phyloP scores from a whole-genome alignment of 2,113 vertebrate genomes.

The Pao palembangensis region DNA sequence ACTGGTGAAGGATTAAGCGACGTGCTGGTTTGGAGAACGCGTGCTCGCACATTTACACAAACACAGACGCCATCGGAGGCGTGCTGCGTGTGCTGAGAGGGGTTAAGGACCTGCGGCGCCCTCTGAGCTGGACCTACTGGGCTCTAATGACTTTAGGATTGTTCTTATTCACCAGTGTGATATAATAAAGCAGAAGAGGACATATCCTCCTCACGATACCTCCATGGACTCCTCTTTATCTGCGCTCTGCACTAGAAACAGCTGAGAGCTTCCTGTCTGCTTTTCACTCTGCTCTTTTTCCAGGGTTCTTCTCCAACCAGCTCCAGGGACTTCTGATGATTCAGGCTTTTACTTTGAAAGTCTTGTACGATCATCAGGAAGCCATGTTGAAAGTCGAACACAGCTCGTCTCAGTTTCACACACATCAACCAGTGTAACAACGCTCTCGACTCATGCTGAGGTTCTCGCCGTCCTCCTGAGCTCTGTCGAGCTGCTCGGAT shows the following conservation, averaged over 20 bases:
- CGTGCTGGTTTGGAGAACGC: slow-evolving; percentile 40
- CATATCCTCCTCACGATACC: slow-evolving; percentile 36
- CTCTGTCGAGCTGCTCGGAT: slow-evolving; percentile 18
- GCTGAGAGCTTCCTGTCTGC: slow-evolving; percentile 5
- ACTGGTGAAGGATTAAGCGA: slow-evolving; percentile 66
- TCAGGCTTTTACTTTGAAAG: too few species aligned
- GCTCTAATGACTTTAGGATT: slow-evolving; percentile 67
- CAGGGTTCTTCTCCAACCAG: slow-evolving; percentile 14
- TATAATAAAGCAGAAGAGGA: slow-evolving; percentile 59
- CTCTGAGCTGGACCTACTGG: slow-evolving; percentile 59
- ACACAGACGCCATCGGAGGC: slow-evolving; percentile 26
- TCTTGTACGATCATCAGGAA: too few species aligned
- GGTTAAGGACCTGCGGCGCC: slow-evolving; percentile 60
- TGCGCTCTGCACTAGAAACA: slow-evolving; percentile 23
- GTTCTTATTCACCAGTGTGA: slow-evolving; percentile 61
- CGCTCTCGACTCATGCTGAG: slow-evolving; percentile 5
- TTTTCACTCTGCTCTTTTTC: slow-evolving; percentile 18
- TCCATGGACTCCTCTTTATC: slow-evolving; percentile 19
- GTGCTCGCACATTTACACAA: slow-evolving; percentile 13
- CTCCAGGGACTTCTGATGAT: too few species aligned
- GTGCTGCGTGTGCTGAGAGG: slow-evolving; percentile 46
- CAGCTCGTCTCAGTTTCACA: slow-evolving; percentile 7
- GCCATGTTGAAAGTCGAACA: not conserved
- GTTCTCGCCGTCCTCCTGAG: slow-evolving; percentile 18
- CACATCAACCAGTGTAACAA: too few species aligned